phyloP scores from a whole-genome alignment of 1,140 invertebrate species.

The Orchestia grillus region DNA sequence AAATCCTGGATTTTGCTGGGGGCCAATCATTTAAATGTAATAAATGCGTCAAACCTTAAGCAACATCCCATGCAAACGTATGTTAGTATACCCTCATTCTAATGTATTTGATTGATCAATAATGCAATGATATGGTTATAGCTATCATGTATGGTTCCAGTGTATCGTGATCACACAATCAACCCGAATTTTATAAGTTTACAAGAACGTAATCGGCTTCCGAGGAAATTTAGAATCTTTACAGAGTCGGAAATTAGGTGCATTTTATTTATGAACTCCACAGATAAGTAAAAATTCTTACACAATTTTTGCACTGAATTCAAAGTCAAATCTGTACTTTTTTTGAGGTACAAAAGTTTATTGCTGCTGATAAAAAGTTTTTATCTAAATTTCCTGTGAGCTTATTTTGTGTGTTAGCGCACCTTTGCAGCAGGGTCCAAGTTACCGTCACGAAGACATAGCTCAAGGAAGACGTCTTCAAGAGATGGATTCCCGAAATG shows the following conservation, averaged over 20 bases:
- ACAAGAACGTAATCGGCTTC: background rate
- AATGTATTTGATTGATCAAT: background rate
- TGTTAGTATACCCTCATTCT: background rate
- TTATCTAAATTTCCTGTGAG: background rate
- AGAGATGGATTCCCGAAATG: conserved; percentile 87
- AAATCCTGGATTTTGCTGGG: background rate
- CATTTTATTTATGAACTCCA: no score
- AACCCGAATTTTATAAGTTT: background rate
- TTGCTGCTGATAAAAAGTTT: background rate
- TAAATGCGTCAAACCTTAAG: background rate
- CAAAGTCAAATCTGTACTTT: background rate
- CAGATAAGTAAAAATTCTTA: no score
- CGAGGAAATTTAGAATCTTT: background rate
- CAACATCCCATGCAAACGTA: background rate
- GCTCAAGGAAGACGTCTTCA: conserved; percentile 94
- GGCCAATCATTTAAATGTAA: background rate
- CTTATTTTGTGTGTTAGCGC: background rate
- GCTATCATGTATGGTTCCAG: background rate
- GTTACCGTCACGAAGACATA: conserved; percentile 78
- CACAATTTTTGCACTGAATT: no score
- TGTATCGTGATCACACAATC: background rate
- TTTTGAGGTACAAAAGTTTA: background rate
- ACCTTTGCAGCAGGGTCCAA: conserved; percentile 57
- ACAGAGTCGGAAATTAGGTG: background rate
- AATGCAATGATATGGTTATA: background rate